These are phyloP conservation scores for Perdita meconis DNA, from an alignment of 2,888 invertebrate species.

Conservation along the genomic window DNA sequence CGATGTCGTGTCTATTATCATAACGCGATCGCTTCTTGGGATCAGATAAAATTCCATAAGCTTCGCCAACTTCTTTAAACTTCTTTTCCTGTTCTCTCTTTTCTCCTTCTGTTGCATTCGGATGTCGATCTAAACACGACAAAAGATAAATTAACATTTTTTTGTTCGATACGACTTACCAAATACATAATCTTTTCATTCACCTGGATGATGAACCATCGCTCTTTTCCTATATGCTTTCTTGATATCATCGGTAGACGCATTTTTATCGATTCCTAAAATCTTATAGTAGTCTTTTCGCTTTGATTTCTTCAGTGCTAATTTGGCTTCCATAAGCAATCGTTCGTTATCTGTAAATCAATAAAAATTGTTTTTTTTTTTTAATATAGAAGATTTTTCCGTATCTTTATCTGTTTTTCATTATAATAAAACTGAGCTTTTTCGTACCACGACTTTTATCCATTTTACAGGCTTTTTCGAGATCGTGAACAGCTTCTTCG, in stretches of 20 bases:
- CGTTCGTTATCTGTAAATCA: conserved; percentile 88
- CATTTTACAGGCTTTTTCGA: conserved; percentile 93
- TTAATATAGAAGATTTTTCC: no score
- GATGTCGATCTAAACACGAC: conserved; percentile 91
- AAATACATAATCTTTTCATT: conserved; percentile 6
- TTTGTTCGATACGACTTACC: neutral
- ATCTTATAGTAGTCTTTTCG: conserved; percentile 99
- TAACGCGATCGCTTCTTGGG: conserved; percentile 95
- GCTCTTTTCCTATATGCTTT: conserved; percentile 97
- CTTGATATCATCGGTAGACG: conserved; percentile 96
- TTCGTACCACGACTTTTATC: conserved; percentile 88
- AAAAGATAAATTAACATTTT: no score
- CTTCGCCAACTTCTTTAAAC: conserved; percentile 98
- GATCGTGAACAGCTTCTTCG: conserved; percentile 96
- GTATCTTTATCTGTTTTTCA: no score
- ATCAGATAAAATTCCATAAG: conserved; percentile 96
- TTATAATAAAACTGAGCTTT: neutral
- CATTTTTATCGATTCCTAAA: conserved; percentile 92
- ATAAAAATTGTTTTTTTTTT: no score
- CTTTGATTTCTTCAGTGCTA: conserved; percentile 95
- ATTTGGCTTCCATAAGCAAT: conserved; percentile 93
- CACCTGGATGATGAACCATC: conserved; percentile 94
- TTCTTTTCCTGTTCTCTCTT: conserved; percentile 96
- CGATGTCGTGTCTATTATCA: conserved; percentile 95
- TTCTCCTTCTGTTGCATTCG: conserved; percentile 92